Percentiles rank a stretch among this genome's conserved stretches.
phyloP scores from a whole-genome alignment of 2,888 invertebrate genomes.

The Thalpophila matura region DNA sequence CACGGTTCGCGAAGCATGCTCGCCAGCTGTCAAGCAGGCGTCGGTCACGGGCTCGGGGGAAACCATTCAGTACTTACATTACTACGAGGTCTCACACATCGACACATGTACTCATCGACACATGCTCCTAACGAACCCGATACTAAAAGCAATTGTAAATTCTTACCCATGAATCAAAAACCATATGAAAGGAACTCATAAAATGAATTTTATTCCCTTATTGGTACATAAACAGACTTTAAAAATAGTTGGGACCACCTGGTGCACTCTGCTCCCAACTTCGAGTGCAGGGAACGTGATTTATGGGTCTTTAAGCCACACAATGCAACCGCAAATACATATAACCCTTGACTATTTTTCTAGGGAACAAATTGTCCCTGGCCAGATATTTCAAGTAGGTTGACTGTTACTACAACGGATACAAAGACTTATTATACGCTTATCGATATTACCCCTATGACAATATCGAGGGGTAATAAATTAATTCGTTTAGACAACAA shows the following conservation, averaged over 20 bases:
- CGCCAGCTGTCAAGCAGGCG: constrained; percentile 78
- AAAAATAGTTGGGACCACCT: constrained; percentile 88
- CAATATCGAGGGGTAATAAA: constrained; percentile 61
- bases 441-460: constrained; percentile 69
- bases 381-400: constrained; percentile 74
- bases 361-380: constrained; percentile 78
- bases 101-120: constrained; percentile 42
- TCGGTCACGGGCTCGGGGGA: constrained; percentile 52
- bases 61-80: constrained; percentile 59
- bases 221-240: constrained; percentile 83
- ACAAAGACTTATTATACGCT: constrained; percentile 63
- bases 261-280: constrained; percentile 79
- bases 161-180: constrained; percentile 81
- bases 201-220: constrained; percentile 85
- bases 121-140: constrained; percentile 54
- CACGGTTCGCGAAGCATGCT: constrained; percentile 84
- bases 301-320: constrained; percentile 81
- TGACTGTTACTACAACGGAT: constrained; percentile 51
- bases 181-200: constrained; percentile 82
- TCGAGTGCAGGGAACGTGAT: constrained; percentile 83
- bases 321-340: constrained; percentile 87
- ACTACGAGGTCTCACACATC: constrained; percentile 51
- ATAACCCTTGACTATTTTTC: constrained; percentile 87
- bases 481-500: constrained; percentile 69
- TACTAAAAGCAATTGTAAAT: constrained; percentile 67